phyloP scores from a whole-genome alignment of 2,113 vertebrate genomes.

The Columba livia region DNA sequence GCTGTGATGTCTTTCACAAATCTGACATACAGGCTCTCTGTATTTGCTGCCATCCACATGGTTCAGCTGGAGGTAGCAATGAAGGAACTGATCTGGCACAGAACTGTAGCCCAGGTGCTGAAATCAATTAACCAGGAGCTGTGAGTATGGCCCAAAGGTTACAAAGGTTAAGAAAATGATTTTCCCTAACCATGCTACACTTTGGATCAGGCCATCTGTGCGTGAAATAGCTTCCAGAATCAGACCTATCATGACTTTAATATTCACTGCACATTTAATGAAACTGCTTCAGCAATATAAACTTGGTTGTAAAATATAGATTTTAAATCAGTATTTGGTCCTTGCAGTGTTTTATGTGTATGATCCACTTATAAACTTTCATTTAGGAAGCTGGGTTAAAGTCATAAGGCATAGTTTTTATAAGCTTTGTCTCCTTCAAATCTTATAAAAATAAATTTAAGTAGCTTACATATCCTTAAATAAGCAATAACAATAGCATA shows the following conservation, averaged over 20 bases:
- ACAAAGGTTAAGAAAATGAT: not conserved
- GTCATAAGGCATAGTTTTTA: slow-evolving; percentile 48
- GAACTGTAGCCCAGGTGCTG: not conserved
- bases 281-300: slow-evolving; percentile 63
- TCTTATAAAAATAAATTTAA: slow-evolving; percentile 69
- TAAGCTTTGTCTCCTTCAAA: slow-evolving; percentile 67
- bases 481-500: slow-evolving; percentile 59
- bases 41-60: not conserved
- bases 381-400: slow-evolving; percentile 53
- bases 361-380: slow-evolving; percentile 53
- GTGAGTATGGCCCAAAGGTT: not conserved
- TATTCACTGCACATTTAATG: slow-evolving; percentile 50
- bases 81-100: not conserved
- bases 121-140: not conserved
- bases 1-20: not conserved
- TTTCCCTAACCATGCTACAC: not conserved
- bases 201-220: not conserved
- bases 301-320: slow-evolving; percentile 63
- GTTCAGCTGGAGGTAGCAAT: not conserved
- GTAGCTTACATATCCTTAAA: slow-evolving; percentile 65
- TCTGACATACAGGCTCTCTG: not conserved
- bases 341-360: slow-evolving; percentile 49
- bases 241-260: not conserved
- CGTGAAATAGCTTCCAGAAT: slow-evolving; percentile 26
- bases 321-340: slow-evolving; percentile 63